Evolutionary conservation across 37 sponge, comb jelly and placozoan species (phyloP).

Genomic region (Halichondria panicea): DNA sequence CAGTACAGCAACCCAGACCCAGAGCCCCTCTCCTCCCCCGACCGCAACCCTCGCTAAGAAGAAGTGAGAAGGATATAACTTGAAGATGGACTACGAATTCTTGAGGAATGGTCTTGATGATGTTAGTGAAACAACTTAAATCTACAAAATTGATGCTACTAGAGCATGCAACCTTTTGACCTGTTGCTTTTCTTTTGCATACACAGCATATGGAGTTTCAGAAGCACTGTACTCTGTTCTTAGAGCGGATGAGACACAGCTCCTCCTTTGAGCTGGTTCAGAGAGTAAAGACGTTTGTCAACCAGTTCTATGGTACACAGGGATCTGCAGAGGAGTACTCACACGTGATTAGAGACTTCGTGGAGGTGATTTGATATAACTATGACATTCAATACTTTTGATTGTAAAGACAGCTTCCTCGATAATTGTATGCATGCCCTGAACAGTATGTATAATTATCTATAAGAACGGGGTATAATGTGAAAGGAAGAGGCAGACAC

Average conservation of each 20-base stretch:
- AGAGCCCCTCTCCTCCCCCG: too few species aligned
- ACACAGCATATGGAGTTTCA: conserved; percentile 25
- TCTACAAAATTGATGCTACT: too few species aligned
- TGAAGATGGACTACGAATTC: too few species aligned
- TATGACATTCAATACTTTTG: neutral
- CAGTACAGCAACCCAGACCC: too few species aligned
- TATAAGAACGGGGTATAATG: too few species aligned
- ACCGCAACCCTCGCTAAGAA: too few species aligned
- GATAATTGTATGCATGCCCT: too few species aligned
- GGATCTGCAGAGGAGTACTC: conserved; percentile 16
- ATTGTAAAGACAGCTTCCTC: neutral
- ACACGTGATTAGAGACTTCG: conserved; percentile 2
- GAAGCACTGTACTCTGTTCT: conserved; percentile 34
- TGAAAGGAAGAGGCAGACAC: too few species aligned
- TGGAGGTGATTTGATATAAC: conserved; percentile 21
- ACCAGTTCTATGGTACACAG: conserved; percentile 7
- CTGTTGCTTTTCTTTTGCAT: neutral
- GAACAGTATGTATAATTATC: neutral
- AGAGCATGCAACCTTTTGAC: too few species aligned
- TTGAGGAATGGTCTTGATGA: too few species aligned
- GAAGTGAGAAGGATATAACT: too few species aligned
- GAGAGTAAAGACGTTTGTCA: conserved; percentile 54
- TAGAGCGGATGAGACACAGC: conserved; percentile 64
- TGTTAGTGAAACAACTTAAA: too few species aligned
- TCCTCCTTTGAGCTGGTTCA: conserved; percentile 53